These are phyloP conservation scores for Aptenodytes patagonicus DNA, from an alignment of 2,113 vertebrate genomes.

Conservation along the genomic window DNA sequence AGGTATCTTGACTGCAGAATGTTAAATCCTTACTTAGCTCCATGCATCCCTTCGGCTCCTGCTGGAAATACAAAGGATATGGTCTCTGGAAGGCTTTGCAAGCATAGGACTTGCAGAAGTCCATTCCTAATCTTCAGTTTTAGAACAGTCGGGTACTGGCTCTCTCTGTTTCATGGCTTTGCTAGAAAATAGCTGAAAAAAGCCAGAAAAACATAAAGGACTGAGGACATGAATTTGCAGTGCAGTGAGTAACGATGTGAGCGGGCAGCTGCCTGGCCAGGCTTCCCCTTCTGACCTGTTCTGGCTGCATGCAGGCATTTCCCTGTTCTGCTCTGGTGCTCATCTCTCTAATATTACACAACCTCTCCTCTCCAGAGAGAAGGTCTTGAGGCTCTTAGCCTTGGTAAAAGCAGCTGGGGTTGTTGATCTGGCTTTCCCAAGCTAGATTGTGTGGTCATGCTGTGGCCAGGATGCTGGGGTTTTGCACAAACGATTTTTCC, in stretches of 20 bases:
- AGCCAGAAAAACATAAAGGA: not conserved
- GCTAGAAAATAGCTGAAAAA: not conserved
- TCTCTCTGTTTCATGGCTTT: not conserved
- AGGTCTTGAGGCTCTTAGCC: not conserved
- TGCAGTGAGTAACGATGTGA: constrained; percentile 17
- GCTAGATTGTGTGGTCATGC: not conserved
- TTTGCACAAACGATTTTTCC: constrained; percentile 35
- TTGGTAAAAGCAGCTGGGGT: not conserved
- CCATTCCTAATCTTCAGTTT: not conserved
- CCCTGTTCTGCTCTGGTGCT: not conserved
- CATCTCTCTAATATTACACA: not conserved
- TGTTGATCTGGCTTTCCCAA: not conserved
- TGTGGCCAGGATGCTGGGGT: not conserved
- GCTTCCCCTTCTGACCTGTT: constrained; percentile 16
- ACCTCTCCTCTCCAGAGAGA: not conserved
- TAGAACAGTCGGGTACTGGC: not conserved
- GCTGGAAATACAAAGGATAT: not conserved
- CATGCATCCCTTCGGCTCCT: not conserved
- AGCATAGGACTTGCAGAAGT: not conserved
- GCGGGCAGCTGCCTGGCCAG: constrained; percentile 32
- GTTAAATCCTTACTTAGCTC: not conserved
- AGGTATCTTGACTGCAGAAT: not conserved
- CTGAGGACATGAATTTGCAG: not conserved
- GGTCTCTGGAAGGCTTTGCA: not conserved
- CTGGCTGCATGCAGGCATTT: not conserved